These are phyloP conservation scores for Eulemur coronatus DNA, from an alignment of 2,797 vertebrate genomes.

Conservation along the genomic window DNA sequence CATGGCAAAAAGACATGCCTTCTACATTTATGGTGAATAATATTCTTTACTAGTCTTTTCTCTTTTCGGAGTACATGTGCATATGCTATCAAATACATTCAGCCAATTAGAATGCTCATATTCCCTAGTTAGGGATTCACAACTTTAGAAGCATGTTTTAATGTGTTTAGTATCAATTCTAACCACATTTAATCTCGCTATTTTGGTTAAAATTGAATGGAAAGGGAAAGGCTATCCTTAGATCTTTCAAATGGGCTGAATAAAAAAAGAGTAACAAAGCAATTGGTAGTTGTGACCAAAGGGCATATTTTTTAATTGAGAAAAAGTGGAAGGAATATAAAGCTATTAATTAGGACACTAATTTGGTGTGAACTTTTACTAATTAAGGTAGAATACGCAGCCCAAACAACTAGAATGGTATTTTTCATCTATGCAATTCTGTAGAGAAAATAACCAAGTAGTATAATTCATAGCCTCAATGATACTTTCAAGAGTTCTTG, in stretches of 20 bases:
- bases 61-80: constrained; percentile 10
- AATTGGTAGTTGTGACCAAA: constrained; percentile 4
- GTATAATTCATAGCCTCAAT: not conserved
- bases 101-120: constrained; percentile 5
- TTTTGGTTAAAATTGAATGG: constrained; percentile 45
- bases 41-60: constrained; percentile 27
- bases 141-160: constrained; percentile 22
- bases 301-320: not conserved
- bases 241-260: constrained; percentile 42
- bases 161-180: constrained; percentile 42
- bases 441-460: constrained; percentile 19
- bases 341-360: constrained; percentile 15
- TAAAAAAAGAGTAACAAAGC: not conserved
- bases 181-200: constrained; percentile 23
- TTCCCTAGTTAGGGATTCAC: not conserved
- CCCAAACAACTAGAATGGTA: not conserved
- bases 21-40: constrained; percentile 48
- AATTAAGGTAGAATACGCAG: constrained; percentile 22
- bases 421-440: constrained; percentile 27
- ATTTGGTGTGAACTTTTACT: not conserved
- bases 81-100: not conserved
- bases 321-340: constrained; percentile 1
- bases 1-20: constrained; percentile 63
- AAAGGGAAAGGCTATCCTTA: constrained; percentile 37
- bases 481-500: not conserved